Conservation (phyloP, 2,797 vertebrate species). For the Emydoidea blandingii region DNA sequence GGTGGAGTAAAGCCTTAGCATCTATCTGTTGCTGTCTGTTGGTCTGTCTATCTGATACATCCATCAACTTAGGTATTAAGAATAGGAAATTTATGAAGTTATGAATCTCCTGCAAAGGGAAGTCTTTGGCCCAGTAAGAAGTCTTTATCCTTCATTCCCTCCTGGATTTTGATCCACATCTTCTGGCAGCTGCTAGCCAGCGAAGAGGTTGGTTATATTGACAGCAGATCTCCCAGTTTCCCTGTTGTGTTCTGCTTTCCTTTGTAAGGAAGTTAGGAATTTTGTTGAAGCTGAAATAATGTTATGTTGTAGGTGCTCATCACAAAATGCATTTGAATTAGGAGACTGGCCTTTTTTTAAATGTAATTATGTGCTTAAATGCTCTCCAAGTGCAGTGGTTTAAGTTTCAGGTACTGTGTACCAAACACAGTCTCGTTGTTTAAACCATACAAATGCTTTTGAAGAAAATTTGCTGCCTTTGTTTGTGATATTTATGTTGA, state of each 20-base stretch:
- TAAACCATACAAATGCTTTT: neutral
- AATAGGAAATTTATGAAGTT: neutral
- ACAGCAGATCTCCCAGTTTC: neutral
- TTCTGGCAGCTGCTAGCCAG: neutral
- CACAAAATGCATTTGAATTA: neutral
- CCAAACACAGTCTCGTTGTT: neutral
- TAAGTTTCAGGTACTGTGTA: neutral
- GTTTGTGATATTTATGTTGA: neutral
- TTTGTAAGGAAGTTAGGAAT: neutral
- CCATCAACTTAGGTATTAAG: neutral
- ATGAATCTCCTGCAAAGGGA: conserved; percentile 1
- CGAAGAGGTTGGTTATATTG: neutral
- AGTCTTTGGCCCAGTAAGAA: neutral
- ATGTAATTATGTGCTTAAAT: neutral
- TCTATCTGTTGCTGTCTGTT: neutral
- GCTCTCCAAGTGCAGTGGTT: neutral
- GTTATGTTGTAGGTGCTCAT: neutral
- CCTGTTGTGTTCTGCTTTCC: neutral
- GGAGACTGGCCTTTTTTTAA: neutral
- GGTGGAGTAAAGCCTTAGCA: neutral
- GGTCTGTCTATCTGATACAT: neutral
- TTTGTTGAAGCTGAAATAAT: neutral
- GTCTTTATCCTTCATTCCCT: conserved; percentile 17
- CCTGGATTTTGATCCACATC: conserved; percentile 33
- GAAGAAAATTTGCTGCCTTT: neutral